Conservation (phyloP, 2,797 vertebrate genomes). For the Tachyglossus aculeatus region DNA sequence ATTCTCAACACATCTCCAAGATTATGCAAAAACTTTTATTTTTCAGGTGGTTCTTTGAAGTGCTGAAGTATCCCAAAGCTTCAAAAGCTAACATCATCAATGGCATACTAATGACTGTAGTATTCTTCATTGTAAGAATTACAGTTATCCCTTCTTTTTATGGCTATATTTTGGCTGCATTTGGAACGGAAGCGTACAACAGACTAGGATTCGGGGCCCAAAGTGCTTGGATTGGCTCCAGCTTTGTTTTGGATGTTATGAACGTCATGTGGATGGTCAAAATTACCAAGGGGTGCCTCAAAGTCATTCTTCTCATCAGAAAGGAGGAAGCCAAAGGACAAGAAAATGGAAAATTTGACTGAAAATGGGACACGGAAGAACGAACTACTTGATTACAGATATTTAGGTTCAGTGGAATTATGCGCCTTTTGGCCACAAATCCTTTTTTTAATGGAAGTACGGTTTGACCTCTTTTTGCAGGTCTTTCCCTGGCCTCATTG, state of each 20-base stretch:
- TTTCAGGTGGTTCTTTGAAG: constrained; percentile 98
- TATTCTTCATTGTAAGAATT: constrained; percentile 94
- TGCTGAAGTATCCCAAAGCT: constrained; percentile 90
- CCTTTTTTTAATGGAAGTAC: constrained; percentile 48
- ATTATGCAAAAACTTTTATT: no score
- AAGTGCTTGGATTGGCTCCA: constrained; percentile 88
- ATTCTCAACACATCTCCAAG: no score
- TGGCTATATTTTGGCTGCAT: constrained; percentile 81
- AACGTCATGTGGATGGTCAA: constrained; percentile 99
- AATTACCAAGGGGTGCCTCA: constrained; percentile 93
- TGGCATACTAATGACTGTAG: constrained; percentile 90
- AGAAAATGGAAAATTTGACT: constrained; percentile 91
- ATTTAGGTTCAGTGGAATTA: constrained; percentile 50
- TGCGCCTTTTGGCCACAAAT: constrained; percentile 57
- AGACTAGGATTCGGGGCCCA: constrained; percentile 84
- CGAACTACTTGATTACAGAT: constrained; percentile 31
- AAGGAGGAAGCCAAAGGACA: constrained; percentile 73
- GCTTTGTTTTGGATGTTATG: constrained; percentile 92
- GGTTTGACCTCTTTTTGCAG: constrained; percentile 64
- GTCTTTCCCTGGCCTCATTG: constrained; percentile 55
- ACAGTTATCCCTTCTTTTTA: constrained; percentile 91
- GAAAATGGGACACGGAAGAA: constrained; percentile 51
- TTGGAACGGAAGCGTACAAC: constrained; percentile 89
- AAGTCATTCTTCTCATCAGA: constrained; percentile 82
- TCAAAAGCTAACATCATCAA: constrained; percentile 92